These are phyloP conservation scores for Thymelicus sylvestris DNA, from an alignment of 2,888 invertebrate species.

Conservation along the genomic window DNA sequence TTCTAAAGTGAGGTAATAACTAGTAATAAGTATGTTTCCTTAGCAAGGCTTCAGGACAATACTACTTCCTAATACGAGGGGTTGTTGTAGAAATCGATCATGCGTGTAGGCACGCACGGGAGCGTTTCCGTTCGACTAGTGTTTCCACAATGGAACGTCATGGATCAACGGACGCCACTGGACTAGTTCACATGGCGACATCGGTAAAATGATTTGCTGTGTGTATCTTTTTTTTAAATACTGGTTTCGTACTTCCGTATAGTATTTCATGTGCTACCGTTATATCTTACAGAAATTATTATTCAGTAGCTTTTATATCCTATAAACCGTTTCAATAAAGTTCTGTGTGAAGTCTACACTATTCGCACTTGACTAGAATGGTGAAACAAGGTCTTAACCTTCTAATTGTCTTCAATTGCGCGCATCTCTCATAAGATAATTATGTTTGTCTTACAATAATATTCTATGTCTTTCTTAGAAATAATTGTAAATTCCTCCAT, in stretches of 20 bases:
- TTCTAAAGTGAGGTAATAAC: not conserved
- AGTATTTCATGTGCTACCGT: not conserved
- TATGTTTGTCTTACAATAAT: too few relatives aligned
- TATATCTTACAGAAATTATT: conserved; percentile 1
- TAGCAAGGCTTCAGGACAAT: conserved; percentile 13
- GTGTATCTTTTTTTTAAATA: conserved; percentile 8
- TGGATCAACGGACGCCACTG: conserved; percentile 49
- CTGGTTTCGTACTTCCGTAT: conserved; percentile 17
- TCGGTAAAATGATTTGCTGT: conserved; percentile 12
- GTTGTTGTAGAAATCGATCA: conserved; percentile 46
- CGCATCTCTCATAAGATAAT: too few relatives aligned
- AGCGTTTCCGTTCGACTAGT: conserved; percentile 57
- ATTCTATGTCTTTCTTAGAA: too few relatives aligned
- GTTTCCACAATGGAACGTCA: conserved; percentile 54
- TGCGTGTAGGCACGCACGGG: conserved; percentile 48
- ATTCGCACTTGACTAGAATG: too few relatives aligned
- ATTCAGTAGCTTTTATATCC: not conserved
- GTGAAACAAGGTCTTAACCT: too few relatives aligned
- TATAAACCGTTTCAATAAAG: too few relatives aligned
- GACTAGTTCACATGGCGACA: conserved; percentile 39
- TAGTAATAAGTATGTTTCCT: not conserved
- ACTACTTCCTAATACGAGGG: conserved; percentile 25
- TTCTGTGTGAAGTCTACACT: too few relatives aligned
- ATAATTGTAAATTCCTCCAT: too few relatives aligned
- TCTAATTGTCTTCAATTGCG: too few relatives aligned